phyloP scores from a whole-genome alignment of 2,113 vertebrate genomes.

The Perccottus glenii region DNA sequence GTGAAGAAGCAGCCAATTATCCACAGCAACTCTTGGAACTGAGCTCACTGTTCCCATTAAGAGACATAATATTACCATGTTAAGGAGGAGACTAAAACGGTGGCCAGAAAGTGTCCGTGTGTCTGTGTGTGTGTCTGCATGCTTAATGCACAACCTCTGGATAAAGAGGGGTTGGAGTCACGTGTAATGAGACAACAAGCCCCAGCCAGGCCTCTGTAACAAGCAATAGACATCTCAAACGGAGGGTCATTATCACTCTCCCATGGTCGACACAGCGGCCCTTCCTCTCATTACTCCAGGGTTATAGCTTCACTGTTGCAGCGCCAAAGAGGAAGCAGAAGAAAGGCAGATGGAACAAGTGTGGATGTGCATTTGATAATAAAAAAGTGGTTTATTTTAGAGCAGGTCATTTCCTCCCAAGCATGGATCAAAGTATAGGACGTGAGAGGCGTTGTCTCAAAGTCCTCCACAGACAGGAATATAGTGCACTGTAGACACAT shows the following conservation, averaged over 20 bases:
- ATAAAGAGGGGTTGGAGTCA: constrained; percentile 72
- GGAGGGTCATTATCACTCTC: constrained; percentile 58
- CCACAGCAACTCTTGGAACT: constrained; percentile 83
- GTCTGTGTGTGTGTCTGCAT: constrained; percentile 21
- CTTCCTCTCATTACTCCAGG: constrained; percentile 66
- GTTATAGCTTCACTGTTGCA: constrained; percentile 47
- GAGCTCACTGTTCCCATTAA: constrained; percentile 87
- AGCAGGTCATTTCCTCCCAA: constrained; percentile 42
- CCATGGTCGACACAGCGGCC: constrained; percentile 41
- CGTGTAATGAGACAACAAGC: constrained; percentile 85
- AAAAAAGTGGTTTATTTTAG: constrained; percentile 55
- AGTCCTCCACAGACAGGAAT: constrained; percentile 33
- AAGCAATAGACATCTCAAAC: constrained; percentile 77
- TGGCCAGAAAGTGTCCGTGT: constrained; percentile 44
- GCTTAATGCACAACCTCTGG: constrained; percentile 61
- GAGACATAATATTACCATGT: constrained; percentile 90
- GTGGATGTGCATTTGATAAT: constrained; percentile 66
- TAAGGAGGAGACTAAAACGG: constrained; percentile 80
- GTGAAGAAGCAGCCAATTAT: constrained; percentile 89
- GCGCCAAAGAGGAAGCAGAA: constrained; percentile 32
- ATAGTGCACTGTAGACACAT: constrained; percentile 7
- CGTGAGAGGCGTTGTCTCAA: constrained; percentile 50
- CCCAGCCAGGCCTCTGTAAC: constrained; percentile 74
- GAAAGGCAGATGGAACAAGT: constrained; percentile 58
- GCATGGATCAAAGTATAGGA: constrained; percentile 62